Percentiles rank a stretch among this genome's conserved stretches.
Evolutionary conservation across 2,888 invertebrate genomes (phyloP).

Genomic region (Melangyna quadrimaculata): DNA sequence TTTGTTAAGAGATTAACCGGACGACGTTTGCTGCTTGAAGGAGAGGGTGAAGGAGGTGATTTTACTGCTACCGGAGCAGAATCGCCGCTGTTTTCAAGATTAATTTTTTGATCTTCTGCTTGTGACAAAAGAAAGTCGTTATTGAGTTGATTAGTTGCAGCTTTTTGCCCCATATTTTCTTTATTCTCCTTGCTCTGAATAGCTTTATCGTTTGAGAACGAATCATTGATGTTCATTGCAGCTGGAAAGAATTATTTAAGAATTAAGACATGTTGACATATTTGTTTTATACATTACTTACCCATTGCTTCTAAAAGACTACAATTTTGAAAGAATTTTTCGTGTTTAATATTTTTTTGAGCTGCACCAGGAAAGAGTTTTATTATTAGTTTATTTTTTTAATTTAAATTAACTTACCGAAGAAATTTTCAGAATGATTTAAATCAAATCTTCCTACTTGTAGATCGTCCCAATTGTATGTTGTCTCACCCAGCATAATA

Average conservation of each 20-base stretch:
- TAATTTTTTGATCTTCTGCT: background rate
- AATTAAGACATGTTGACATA: too few relatives aligned
- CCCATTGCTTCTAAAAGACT: conserved; percentile 69
- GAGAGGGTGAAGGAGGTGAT: conserved; percentile 5
- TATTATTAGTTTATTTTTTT: conserved; percentile 15
- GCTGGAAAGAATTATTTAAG: background rate
- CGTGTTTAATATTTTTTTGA: conserved; percentile 73
- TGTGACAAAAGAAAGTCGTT: background rate
- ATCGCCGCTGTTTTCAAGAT: background rate
- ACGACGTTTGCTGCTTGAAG: conserved; percentile 17
- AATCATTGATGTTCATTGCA: conserved; percentile 1
- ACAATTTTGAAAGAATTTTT: conserved; percentile 69
- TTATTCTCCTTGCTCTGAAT: conserved; percentile 36
- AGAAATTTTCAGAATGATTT: conserved; percentile 77
- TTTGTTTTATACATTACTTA: conserved; percentile 29
- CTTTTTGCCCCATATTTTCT: conserved; percentile 39
- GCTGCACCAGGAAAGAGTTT: conserved; percentile 41
- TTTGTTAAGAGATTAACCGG: conserved; percentile 51
- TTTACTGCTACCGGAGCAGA: conserved; percentile 9
- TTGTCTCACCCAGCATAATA: conserved; percentile 60
- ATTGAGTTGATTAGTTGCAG: background rate
- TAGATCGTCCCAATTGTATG: conserved; percentile 78
- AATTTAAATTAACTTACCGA: conserved; percentile 73
- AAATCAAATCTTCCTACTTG: conserved; percentile 76
- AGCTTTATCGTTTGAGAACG: conserved; percentile 8